Percentiles rank a stretch among this genome's conserved stretches.
phyloP scores from a whole-genome alignment of 2,888 invertebrate species.

The Dromius quadrimaculatus region DNA sequence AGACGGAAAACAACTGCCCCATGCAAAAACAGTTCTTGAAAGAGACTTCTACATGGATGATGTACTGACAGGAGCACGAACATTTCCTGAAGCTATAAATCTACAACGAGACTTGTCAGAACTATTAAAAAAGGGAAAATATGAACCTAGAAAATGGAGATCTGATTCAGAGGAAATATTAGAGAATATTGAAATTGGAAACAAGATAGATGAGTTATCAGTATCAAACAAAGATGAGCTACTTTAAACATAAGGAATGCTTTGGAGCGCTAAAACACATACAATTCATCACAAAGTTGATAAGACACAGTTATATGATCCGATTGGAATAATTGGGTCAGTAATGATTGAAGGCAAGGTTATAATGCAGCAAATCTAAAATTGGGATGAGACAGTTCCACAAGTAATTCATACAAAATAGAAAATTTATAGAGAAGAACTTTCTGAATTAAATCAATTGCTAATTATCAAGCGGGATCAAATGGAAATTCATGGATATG shows the following conservation, averaged over 20 bases:
- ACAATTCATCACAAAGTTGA: background rate
- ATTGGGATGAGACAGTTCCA: background rate
- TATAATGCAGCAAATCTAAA: background rate
- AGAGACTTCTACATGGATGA: no score
- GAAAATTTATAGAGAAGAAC: background rate
- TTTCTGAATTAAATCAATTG: background rate
- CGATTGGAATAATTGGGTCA: background rate
- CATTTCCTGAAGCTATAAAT: no score
- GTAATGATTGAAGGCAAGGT: background rate
- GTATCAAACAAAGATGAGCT: background rate
- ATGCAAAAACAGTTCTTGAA: background rate
- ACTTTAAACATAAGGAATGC: background rate
- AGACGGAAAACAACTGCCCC: background rate
- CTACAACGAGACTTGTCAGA: no score
- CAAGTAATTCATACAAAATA: background rate
- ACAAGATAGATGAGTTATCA: background rate
- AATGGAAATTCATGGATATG: slow-evolving; percentile 35
- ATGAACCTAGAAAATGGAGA: background rate
- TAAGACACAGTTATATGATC: background rate
- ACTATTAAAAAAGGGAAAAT: background rate
- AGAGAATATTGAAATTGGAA: no score
- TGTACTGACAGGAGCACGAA: no score
- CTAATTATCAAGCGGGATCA: no score
- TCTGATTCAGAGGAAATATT: background rate
- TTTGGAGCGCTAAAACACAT: background rate